Base-by-base conservation (phyloP, 2,113 vertebrate species). In the Oxyura jamaicensis region DNA sequence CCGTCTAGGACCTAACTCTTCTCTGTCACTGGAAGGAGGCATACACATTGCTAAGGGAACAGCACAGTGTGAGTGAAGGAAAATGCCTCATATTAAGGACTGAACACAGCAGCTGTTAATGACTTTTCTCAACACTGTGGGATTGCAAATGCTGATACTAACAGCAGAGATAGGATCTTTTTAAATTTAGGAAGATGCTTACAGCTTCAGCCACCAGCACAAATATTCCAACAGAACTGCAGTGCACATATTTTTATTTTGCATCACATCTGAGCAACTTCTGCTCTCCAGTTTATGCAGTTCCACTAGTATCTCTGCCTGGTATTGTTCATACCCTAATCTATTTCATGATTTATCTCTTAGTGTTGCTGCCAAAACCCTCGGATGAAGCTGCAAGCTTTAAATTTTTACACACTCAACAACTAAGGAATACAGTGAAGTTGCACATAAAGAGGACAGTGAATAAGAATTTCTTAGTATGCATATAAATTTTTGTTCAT, bases 351-450 rank as follows among this genome's bases (percentile, higher is more conserved):
- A 97, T 87, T 86, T 56, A 58, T 88, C 48, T 95, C 56, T 77
- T 68, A 81, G 29, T 13, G 17, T 79, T 94, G 67, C 75, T 95
- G 83, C 78, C 92, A 91, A 95, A 97, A 92, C 68, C 33, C 66
- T 73, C 87, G 5, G 6, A 83, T 73, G 86, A 96, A 88, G 68
- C 81, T 29, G 22, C 62, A 96, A 93, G 75, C 62, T 93, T 93
- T 97, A 94, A 75, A 60, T 91, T 96, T 92, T 93, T 60, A 86
- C 60, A 90, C 56, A 69, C 52, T 80, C 53, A 72, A 82, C 62
- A 96, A 69, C 85, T 95, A 96, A 97, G 71, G 46, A 92, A 93
- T 78, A 86, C n/a, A 86, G 88, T 22, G 73, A 96, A n/a, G 17
- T 18, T 56, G 59, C 59, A 77, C 19, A 33, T 79, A 72, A 96